Conservation (phyloP, 1,140 invertebrate genomes). For the Conus betulinus region DNA sequence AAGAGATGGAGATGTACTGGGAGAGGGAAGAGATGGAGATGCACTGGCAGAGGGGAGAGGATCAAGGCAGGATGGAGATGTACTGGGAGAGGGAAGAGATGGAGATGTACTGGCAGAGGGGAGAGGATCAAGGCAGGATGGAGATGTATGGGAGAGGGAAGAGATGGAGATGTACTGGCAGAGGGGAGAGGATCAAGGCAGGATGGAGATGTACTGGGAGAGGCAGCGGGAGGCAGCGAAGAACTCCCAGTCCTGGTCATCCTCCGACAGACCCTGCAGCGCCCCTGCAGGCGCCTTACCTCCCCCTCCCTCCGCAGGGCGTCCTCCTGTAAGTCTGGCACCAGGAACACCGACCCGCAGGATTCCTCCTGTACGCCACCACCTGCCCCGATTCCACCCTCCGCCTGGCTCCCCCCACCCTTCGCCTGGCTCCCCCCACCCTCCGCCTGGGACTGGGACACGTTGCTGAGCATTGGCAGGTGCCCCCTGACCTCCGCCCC, state of each 20-base stretch:
- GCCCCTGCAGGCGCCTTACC: background rate
- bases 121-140: background rate
- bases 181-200: background rate
- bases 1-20: no score
- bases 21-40: no score
- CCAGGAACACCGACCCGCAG: background rate
- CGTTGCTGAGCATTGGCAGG: background rate
- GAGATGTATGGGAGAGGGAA: no score
- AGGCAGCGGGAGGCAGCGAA: conserved; percentile 20
- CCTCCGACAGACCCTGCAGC: background rate
- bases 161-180: no score
- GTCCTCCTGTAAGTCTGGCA: background rate
- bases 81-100: no score
- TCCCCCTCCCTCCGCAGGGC: background rate
- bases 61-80: no score
- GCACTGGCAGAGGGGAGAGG: no score
- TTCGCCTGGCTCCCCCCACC: background rate
- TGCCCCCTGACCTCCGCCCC: background rate
- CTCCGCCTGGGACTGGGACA: background rate
- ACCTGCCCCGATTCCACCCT: background rate
- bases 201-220: conserved; percentile 15
- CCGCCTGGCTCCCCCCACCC: background rate
- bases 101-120: no score
- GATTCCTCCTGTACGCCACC: background rate
- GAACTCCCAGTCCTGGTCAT: conserved; percentile 31